These are phyloP conservation scores for Bostrychus sinensis DNA, from an alignment of 2,113 vertebrate genomes.

Conservation along the genomic window DNA sequence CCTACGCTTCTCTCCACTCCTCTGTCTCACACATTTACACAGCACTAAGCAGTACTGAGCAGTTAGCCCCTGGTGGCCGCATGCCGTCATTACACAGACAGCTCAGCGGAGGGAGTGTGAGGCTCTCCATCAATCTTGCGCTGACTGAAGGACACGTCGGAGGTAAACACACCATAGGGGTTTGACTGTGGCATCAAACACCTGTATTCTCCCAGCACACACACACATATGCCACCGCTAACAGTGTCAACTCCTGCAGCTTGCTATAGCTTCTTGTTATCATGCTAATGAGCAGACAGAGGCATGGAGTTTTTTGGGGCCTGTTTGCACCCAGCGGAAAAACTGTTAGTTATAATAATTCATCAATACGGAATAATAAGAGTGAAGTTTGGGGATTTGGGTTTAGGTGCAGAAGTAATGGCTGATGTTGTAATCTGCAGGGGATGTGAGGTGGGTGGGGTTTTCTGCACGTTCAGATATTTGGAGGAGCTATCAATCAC, in stretches of 20 bases:
- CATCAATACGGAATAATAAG: conserved; percentile 8
- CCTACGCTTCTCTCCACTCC: not conserved
- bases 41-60: conserved; percentile 43
- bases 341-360: conserved; percentile 8
- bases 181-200: conserved; percentile 63
- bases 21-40: conserved; percentile 17
- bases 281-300: conserved; percentile 16
- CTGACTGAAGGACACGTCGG: conserved; percentile 66
- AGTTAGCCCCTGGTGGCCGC: conserved; percentile 73
- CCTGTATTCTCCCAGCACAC: conserved; percentile 41
- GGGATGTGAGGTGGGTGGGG: conserved; percentile 22
- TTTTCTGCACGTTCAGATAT: conserved; percentile 29
- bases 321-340: conserved; percentile 2
- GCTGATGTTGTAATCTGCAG: conserved; percentile 14
- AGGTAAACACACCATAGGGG: conserved; percentile 64
- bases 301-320: not conserved
- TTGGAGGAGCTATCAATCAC: conserved; percentile 54
- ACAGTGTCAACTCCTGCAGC: conserved; percentile 18
- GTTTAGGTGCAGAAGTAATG: not conserved
- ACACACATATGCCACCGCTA: conserved; percentile 14
- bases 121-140: conserved; percentile 66
- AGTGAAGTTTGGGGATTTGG: not conserved
- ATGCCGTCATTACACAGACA: conserved; percentile 62
- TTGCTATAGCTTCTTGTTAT: conserved; percentile 15
- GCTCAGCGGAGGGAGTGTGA: conserved; percentile 20